These are phyloP conservation scores for Anagyrus pseudococci DNA, from an alignment of 2,888 invertebrate species.

Conservation along the genomic window DNA sequence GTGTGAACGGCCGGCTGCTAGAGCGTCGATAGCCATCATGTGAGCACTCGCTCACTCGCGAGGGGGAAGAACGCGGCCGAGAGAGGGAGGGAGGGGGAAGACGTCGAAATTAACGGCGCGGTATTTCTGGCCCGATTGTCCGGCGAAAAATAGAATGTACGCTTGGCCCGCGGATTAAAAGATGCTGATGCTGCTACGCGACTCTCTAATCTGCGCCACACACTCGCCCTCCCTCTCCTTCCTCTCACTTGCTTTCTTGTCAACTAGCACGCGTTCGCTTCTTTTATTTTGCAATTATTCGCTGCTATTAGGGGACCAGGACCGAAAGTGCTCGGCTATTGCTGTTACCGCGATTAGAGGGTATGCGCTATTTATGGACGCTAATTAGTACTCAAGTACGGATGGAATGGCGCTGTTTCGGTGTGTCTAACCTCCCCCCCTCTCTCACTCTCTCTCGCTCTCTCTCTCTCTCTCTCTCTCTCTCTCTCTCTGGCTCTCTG, in stretches of 20 bases:
- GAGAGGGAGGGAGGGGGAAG: slow-evolving; percentile 4
- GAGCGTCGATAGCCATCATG: slow-evolving; percentile 18
- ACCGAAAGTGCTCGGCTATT: not conserved
- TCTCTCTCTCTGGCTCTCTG: too few relatives aligned
- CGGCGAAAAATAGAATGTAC: slow-evolving; percentile 57
- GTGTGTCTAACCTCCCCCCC: too few relatives aligned
- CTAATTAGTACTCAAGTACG: not conserved
- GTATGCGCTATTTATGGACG: not conserved
- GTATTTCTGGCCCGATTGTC: slow-evolving; percentile 61
- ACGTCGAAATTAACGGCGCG: slow-evolving; percentile 36
- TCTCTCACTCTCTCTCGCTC: too few relatives aligned
- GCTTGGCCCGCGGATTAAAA: not conserved
- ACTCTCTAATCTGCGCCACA: not conserved
- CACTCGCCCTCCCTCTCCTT: not conserved
- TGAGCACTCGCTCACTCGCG: not conserved
- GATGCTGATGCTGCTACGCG: not conserved
- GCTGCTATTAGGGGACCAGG: not conserved
- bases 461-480: too few relatives aligned
- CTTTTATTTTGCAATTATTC: not conserved
- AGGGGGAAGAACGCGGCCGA: not conserved
- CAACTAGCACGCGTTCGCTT: not conserved
- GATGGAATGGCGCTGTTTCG: too few relatives aligned
- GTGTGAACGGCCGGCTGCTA: slow-evolving; percentile 7
- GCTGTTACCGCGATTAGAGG: not conserved
- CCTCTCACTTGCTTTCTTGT: not conserved